Evolutionary conservation across 2,888 invertebrate species (phyloP), one percentile per base, ranked within the genome.

Genomic region (Ectobius pallidus): DNA sequence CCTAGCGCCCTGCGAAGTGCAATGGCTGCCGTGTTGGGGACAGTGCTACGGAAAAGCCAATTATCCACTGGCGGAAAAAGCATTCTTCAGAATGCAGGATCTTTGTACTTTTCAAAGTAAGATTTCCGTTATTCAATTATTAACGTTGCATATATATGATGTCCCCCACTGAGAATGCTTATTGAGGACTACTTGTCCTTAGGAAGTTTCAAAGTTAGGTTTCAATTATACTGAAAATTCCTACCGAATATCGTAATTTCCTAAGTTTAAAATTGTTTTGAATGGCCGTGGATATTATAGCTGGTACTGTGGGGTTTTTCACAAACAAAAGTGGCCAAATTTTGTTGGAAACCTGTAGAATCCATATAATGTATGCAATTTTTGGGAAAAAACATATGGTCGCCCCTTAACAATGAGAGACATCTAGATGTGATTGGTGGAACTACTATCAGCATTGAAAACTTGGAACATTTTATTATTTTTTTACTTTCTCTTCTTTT

Each of bases 11-110:
- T n/a, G n/a, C n/a, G n/a, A n/a, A n/a, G n/a, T n/a, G n/a, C n/a
- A n/a, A 81, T 81, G 81, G 81, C 81, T 73, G 81, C 79, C 73
- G 80, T 84, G 69, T 79, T 85, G 76, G 83, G 82, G 84, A 86
- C 86, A 79, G 85, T 89, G 82, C 81, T 89, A 79, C 86, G 86
- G 81, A 89, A 88, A 86, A 84, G 86, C 25, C 77, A 84, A 69
- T 84, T 84, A 81, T 83, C 83, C 65, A 81, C 82, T 78, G 81
- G 34, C 22, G 69, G 82, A 55, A 83, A 83, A 74, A 81, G 81
- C 58, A 80, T 87, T 39, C 78, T 86, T 75, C 85, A 84, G 77
- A 85, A 85, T 82, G 80, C 84, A 77, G 86, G 86, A 65, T 84
- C 86, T 22, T 80, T 85, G 78, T 83, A 85, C 77, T 85, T 85